Evolutionary conservation across 2,113 vertebrate genomes (phyloP).

Genomic region (Gobio gobio): DNA sequence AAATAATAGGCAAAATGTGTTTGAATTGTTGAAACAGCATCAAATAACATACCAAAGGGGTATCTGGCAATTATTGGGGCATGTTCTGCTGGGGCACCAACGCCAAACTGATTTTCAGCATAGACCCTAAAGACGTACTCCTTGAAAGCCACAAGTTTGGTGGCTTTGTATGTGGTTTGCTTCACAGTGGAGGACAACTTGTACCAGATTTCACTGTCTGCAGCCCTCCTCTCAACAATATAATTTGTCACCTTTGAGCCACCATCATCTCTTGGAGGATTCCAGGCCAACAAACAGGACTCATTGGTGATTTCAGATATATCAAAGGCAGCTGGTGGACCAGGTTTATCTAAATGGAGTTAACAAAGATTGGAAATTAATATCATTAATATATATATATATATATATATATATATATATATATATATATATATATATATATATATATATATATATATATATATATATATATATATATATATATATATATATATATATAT

Average conservation of each 20-base stretch:
- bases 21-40: slow-evolving; percentile 8
- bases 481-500: too few species aligned
- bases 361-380: not conserved
- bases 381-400: not conserved
- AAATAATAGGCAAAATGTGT: not conserved
- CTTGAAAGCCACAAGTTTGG: slow-evolving; percentile 87
- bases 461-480: too few species aligned
- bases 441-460: too few species aligned
- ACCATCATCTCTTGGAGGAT: slow-evolving; percentile 95
- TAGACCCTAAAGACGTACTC: slow-evolving; percentile 95
- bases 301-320: slow-evolving; percentile 95
- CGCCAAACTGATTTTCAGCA: slow-evolving; percentile 96
- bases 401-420: too few species aligned
- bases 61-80: slow-evolving; percentile 88
- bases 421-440: too few species aligned
- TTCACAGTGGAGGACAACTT: slow-evolving; percentile 95
- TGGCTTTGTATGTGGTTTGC: slow-evolving; percentile 90
- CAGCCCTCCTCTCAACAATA: slow-evolving; percentile 86
- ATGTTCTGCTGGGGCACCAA: slow-evolving; percentile 87
- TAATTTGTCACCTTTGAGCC: slow-evolving; percentile 96
- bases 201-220: slow-evolving; percentile 94
- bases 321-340: slow-evolving; percentile 95
- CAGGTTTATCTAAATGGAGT: slow-evolving; percentile 89
- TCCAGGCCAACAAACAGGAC: slow-evolving; percentile 94
- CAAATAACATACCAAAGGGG: slow-evolving; percentile 85